Conservation (phyloP, 2,113 vertebrate species). For the Lipotes vexillifer region DNA sequence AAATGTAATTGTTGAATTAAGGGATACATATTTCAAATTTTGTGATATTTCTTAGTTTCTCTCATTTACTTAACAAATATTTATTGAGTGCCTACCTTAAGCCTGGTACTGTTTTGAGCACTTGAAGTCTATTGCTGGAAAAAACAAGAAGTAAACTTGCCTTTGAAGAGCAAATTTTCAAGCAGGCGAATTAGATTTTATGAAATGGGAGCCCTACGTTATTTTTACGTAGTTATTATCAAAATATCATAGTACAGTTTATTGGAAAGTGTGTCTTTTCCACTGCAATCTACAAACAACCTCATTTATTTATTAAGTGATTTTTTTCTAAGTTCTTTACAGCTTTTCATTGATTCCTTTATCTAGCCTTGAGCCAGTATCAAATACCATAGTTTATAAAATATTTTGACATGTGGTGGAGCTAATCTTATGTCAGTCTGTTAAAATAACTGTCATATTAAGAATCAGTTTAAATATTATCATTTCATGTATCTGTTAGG, state of each 20-base stretch:
- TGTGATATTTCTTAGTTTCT: neutral
- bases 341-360: neutral
- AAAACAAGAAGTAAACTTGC: neutral
- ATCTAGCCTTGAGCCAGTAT: neutral
- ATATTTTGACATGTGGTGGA: neutral
- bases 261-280: neutral
- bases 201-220: neutral
- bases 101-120: neutral
- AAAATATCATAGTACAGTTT: neutral
- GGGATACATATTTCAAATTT: neutral
- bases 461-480: neutral
- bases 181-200: neutral
- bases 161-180: neutral
- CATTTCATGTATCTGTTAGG: neutral
- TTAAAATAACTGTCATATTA: neutral
- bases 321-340: neutral
- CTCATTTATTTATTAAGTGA: neutral
- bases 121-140: neutral
- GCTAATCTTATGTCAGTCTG: neutral
- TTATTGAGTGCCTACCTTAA: neutral
- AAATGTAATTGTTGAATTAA: neutral
- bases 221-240: neutral
- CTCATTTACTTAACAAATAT: neutral
- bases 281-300: neutral
- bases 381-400: neutral